Conservation (phyloP, 2,888 invertebrate species). For the Trilocha varians region DNA sequence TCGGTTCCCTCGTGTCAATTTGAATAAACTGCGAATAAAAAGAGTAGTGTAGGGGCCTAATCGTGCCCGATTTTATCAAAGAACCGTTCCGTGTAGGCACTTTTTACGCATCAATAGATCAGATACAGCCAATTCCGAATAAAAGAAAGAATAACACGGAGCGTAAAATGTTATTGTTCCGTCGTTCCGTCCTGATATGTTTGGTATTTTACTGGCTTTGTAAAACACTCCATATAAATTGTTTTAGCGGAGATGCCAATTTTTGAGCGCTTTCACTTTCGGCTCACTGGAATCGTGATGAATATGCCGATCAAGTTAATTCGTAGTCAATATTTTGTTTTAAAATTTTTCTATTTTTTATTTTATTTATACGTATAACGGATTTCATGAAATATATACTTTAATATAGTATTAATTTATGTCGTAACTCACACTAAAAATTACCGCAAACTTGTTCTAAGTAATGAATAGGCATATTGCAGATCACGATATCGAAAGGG, state of each 20-base stretch:
- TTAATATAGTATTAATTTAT: too few species aligned
- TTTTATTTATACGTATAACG: too few species aligned
- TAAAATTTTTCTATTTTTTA: too few species aligned
- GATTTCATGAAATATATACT: too few species aligned
- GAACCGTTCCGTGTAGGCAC: slow-evolving; percentile 32
- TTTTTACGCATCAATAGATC: slow-evolving; percentile 36
- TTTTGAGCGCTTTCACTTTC: neutral
- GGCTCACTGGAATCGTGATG: neutral
- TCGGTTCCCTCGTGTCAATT: slow-evolving; percentile 44
- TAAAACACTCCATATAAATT: neutral
- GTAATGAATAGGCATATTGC: too few species aligned
- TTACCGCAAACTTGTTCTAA: too few species aligned
- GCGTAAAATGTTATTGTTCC: neutral
- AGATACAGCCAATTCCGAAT: slow-evolving; percentile 25
- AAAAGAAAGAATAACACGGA: slow-evolving; percentile 14
- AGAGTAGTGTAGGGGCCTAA: slow-evolving; percentile 46
- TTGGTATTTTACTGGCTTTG: slow-evolving; percentile 1
- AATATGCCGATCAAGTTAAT: neutral
- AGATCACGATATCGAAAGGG: too few species aligned
- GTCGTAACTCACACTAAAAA: too few species aligned
- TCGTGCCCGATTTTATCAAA: slow-evolving; percentile 47
- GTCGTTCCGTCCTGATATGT: slow-evolving; percentile 1
- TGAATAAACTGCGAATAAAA: slow-evolving; percentile 55
- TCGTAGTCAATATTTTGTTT: neutral
- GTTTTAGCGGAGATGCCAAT: neutral